These are phyloP conservation scores for Tetragonisca angustula DNA, from an alignment of 2,888 invertebrate genomes.

Conservation along the genomic window DNA sequence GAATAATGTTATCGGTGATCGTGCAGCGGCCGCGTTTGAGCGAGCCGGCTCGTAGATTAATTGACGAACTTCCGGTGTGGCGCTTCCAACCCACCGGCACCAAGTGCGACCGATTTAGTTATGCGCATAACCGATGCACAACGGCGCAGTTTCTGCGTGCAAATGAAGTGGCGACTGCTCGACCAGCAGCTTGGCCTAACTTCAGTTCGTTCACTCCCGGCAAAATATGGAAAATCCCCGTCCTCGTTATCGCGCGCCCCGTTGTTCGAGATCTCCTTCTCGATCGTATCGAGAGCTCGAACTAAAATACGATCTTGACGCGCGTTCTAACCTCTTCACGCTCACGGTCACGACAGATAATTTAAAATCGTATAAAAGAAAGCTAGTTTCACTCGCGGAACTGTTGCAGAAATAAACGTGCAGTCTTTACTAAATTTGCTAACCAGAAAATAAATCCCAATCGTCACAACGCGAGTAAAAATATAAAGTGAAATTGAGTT, in stretches of 20 bases:
- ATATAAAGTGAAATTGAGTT: too few relatives aligned
- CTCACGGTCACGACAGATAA: too few relatives aligned
- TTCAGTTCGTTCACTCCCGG: conserved; percentile 24
- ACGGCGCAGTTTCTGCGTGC: conserved; percentile 61
- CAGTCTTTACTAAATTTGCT: too few relatives aligned
- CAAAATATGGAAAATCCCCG: conserved; percentile 59
- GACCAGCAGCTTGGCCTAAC: conserved; percentile 16
- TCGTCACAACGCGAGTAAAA: too few relatives aligned
- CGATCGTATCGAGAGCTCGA: background rate
- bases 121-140: conserved; percentile 66
- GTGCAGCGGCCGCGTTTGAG: conserved; percentile 53
- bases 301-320: too few relatives aligned
- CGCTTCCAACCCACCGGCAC: conserved; percentile 50
- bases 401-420: too few relatives aligned
- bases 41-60: conserved; percentile 60
- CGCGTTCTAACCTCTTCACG: too few relatives aligned
- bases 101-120: conserved; percentile 60
- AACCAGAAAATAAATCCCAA: too few relatives aligned
- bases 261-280: background rate
- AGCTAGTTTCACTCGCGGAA: too few relatives aligned
- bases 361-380: too few relatives aligned
- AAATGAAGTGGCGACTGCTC: conserved; percentile 64
- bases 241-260: conserved; percentile 8
- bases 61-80: conserved; percentile 69
- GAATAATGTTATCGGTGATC: conserved; percentile 65